Evolutionary conservation across 2,888 invertebrate species (phyloP).

Genomic region (Gisinianus flammeolus): DNA sequence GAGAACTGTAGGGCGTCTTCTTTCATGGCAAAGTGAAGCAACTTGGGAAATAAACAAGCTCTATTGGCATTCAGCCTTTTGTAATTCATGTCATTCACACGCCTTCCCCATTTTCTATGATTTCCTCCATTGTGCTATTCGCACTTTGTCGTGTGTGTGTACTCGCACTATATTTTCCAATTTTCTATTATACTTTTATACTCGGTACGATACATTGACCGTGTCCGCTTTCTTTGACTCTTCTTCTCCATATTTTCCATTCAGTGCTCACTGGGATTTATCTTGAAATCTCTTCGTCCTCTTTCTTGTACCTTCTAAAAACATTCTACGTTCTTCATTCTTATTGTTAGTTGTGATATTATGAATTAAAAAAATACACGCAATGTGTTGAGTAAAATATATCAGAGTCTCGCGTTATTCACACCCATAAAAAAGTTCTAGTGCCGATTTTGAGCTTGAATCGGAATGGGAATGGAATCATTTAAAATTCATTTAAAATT

Average conservation of each 20-base stretch:
- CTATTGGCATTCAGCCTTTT: conserved; percentile 17
- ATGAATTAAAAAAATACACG: too few species aligned
- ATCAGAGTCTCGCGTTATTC: too few species aligned
- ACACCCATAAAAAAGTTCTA: too few species aligned
- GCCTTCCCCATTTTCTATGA: conserved; percentile 1
- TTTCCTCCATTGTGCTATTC: too few species aligned
- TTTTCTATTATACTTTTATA: too few species aligned
- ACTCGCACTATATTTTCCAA: too few species aligned
- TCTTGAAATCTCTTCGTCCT: background rate
- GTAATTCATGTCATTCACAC: conserved; percentile 12
- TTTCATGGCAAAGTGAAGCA: background rate
- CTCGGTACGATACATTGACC: background rate
- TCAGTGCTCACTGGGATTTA: background rate
- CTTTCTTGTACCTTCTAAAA: background rate
- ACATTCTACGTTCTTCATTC: background rate
- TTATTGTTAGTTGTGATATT: too few species aligned
- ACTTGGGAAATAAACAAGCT: background rate
- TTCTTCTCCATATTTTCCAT: background rate
- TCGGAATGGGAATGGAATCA: too few species aligned
- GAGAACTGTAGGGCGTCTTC: background rate
- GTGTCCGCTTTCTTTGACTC: background rate
- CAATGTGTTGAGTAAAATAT: too few species aligned
- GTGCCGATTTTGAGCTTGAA: too few species aligned
- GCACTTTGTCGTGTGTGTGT: too few species aligned
- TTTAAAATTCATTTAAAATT: too few species aligned